Evolutionary conservation across 2,797 vertebrate genomes (phyloP), one percentile per base, ranked within the genome.

Genomic region (Falco cherrug): DNA sequence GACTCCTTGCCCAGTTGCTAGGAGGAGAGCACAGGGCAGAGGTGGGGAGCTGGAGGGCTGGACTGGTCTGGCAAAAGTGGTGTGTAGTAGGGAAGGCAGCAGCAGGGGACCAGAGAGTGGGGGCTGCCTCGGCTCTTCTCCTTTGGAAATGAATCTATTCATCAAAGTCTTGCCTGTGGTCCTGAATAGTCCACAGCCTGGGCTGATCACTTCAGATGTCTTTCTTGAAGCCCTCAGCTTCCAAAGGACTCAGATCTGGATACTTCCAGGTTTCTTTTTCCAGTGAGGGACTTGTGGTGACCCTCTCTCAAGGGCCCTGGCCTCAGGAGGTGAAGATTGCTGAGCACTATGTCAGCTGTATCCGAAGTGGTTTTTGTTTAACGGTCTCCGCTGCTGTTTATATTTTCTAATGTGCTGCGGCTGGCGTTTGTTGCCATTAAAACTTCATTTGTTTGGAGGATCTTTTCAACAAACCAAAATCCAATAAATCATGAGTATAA

Each of bases 391-490:
- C 84, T 86, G 91, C 90, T 97, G 97, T 96, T 97, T 97, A 96
- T 96, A 80, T 97, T 97, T 97, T 94, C 81, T 96, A 95, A 97
- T 97, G 92, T 4, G 0, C 82, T 51, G 80, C 25, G 96, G 94
- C 96, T 97, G 97, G 97, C 83, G 56, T 95, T 97, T 97, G 97
- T 97, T 97, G 95, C 95, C 95, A 97, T 95, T 97, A 95, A 97
- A 96, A 79, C 92, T 94, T 94, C 95, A 92, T 93, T 97, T 97
- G 94, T 97, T 97, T 97, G 95, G 93, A 87, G 74, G 84, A 96
- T 94, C 97, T 94, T 97, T 97, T 97, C 96, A 97, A 97, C 97
- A 97, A 94, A 95, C 89, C 94, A 90, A 93, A 94, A 97, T 94
- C 95, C 93, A 94, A 96, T 96, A 97, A 97, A 97, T 96, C 94